These are phyloP conservation scores for Acanthosoma haemorrhoidale DNA, from an alignment of 2,888 invertebrate species.

Conservation along the genomic window DNA sequence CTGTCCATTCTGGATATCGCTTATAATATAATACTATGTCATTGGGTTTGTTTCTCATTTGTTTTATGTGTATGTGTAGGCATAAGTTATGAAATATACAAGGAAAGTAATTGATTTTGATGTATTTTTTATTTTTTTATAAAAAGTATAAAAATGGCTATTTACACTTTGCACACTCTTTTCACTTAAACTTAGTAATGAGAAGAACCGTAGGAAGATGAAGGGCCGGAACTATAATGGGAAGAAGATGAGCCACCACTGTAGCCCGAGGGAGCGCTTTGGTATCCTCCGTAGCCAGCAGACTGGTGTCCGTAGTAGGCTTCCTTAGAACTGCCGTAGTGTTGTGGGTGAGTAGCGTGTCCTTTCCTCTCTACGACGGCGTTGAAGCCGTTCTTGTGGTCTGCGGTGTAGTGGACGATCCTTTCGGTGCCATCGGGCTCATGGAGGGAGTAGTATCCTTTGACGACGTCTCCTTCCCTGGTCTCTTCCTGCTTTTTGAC, in stretches of 20 bases:
- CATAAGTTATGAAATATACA: too few species aligned
- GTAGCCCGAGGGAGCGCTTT: neutral
- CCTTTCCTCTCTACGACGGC: constrained; percentile 29
- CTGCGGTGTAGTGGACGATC: constrained; percentile 41
- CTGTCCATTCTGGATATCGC: too few species aligned
- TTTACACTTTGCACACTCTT: neutral
- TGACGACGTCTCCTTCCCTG: constrained; percentile 30
- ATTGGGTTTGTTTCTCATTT: too few species aligned
- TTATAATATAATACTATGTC: too few species aligned
- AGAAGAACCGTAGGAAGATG: neutral
- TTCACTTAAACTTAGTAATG: neutral
- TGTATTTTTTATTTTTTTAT: neutral
- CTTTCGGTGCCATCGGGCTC: constrained; percentile 36
- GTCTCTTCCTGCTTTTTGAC: constrained; percentile 30
- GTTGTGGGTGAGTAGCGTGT: constrained; percentile 19
- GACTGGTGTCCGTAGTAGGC: neutral
- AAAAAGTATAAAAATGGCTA: neutral
- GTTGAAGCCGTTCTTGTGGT: constrained; percentile 34
- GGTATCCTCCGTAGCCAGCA: neutral
- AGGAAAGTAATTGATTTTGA: too few species aligned
- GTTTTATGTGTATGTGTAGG: too few species aligned
- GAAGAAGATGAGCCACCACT: neutral
- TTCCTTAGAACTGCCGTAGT: constrained; percentile 13
- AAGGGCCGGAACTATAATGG: neutral
- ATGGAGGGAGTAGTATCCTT: constrained; percentile 32